Evolutionary conservation across 2,888 invertebrate species (phyloP), one percentile per base, ranked within the genome.

Genomic region (Brachypalpus laphriformis): DNA sequence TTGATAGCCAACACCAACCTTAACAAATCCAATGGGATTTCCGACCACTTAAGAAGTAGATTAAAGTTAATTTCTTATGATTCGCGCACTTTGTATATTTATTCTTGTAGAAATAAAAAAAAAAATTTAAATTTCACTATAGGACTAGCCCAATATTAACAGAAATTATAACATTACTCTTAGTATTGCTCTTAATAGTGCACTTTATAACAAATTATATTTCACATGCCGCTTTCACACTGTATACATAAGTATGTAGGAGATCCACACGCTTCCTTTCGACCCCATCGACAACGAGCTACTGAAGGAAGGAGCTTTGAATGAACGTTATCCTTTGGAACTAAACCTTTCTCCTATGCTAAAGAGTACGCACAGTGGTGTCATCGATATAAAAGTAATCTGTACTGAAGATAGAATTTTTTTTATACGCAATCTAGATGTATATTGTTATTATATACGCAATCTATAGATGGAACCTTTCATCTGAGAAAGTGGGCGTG

Each of bases 1-100:
- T 82, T 77, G 77, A 51, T 76, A 72, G 11, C 51, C 59, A 66
- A 72, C 34, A 82, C 77, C 16, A 59, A 82, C 82, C 82, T 76
- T 77, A 37, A 59, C 59, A 71, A 70, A 59, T 77, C 65, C 71
- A 31, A 59, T 66, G 59, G 49, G 47, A 77, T 59, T 34, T 51
- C 47, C 70, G 14, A 63, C 42, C 54, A 70, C 70, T 70, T 54
- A 16, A 61, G 31, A 37, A 42, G 68, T 61, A 7, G 49, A 51
- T 40, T 61, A 49, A 40, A 68, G 49, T 75, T 56, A 75, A 54
- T 74, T 54, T 72, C 18, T 18, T 37, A 25, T 9, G 56, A 65
- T 34, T 5, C 16, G 37, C 18, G 37, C 66, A 57, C 47, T 57
- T 66, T 34, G 8, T 34, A 54, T 42, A 18, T 63, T 31, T 31